These are phyloP conservation scores for Panthera tigris DNA, from an alignment of 2,113 vertebrate genomes.

Conservation along the genomic window DNA sequence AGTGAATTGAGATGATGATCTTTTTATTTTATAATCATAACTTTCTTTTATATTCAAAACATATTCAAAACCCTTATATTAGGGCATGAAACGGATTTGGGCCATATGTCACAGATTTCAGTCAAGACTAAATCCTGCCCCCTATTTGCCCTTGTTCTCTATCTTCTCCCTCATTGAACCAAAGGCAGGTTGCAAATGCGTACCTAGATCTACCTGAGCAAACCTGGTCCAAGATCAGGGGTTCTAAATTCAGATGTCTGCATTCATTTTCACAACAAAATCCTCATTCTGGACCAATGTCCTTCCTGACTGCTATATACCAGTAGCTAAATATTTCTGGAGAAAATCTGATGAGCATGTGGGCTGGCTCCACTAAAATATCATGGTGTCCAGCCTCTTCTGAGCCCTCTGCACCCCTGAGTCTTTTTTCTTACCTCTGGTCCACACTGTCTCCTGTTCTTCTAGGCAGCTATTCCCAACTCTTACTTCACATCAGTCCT, in stretches of 20 bases:
- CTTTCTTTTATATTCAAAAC: background rate
- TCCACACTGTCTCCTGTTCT: background rate
- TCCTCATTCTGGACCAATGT: background rate
- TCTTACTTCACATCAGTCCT: background rate
- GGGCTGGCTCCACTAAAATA: background rate
- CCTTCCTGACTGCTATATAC: background rate
- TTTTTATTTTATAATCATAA: background rate
- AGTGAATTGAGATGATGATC: background rate
- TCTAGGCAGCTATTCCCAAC: background rate
- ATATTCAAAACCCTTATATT: background rate
- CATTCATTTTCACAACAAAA: background rate
- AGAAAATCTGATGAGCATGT: background rate
- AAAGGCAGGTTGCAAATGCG: background rate
- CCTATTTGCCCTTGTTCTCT: background rate
- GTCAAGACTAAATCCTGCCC: background rate
- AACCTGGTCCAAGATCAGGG: background rate
- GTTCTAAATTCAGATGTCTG: background rate
- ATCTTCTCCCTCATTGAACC: background rate
- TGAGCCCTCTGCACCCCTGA: background rate
- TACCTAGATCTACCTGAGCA: background rate
- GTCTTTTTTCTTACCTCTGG: background rate
- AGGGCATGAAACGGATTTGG: background rate
- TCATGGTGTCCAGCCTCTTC: background rate
- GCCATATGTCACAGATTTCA: background rate
- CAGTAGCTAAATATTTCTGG: background rate